These are phyloP conservation scores for Lanistes nyassanus DNA, from an alignment of 1,140 invertebrate species.

Conservation along the genomic window DNA sequence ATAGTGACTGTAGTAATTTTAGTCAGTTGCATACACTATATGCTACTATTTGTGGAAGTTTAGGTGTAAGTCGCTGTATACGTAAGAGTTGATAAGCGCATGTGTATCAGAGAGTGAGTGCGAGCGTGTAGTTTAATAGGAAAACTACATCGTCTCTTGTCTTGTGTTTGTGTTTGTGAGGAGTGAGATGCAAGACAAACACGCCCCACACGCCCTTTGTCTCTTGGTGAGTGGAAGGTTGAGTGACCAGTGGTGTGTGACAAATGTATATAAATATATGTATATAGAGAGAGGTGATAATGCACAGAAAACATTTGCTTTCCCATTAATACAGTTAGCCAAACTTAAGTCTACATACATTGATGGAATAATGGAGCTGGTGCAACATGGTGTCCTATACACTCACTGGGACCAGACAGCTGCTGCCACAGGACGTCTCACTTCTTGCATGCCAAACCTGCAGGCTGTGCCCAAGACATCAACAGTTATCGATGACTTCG, in stretches of 20 bases:
- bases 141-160: no score
- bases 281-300: not conserved
- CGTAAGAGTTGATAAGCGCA: no score
- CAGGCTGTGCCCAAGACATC: slow-evolving; percentile 72
- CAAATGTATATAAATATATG: not conserved
- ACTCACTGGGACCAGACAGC: slow-evolving; percentile 72
- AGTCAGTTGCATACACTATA: no score
- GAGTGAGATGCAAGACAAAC: not conserved
- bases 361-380: slow-evolving; percentile 69
- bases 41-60: not conserved
- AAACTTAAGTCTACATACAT: slow-evolving; percentile 74
- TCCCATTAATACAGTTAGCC: slow-evolving; percentile 49
- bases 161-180: not conserved
- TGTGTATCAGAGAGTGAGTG: no score
- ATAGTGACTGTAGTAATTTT: no score
- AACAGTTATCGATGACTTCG: slow-evolving; percentile 57
- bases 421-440: slow-evolving; percentile 72
- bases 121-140: no score
- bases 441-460: slow-evolving; percentile 72
- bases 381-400: slow-evolving; percentile 63
- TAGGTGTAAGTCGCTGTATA: no score
- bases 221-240: no score
- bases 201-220: no score
- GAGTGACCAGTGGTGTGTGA: no score
- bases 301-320: not conserved